A percentile compares a stretch with the other conserved stretches of the same genome.
Evolutionary conservation across 1,140 invertebrate genomes (phyloP).

Genomic region (Brachionus angularis): DNA sequence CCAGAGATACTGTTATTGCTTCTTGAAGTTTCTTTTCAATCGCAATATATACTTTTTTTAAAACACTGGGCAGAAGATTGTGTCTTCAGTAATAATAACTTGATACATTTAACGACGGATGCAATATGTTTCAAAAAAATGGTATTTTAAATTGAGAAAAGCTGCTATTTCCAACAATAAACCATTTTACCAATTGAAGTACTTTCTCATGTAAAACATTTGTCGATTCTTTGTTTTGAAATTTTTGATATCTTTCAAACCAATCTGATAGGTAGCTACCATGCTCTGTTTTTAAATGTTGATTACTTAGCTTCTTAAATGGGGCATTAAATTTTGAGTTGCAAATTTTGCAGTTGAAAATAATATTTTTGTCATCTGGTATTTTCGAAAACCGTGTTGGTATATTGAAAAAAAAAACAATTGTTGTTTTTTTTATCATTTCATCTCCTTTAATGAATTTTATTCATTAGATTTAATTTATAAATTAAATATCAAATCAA

Average conservation of each 20-base stretch:
- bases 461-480: too few relatives aligned
- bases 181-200: not conserved
- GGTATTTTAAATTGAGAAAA: constrained; percentile 3
- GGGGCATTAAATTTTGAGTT: not conserved
- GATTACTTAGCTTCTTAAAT: not conserved
- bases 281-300: constrained; percentile 8
- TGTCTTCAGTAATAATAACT: not conserved
- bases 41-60: too few relatives aligned
- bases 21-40: not conserved
- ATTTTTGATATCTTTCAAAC: not conserved
- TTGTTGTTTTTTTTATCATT: too few relatives aligned
- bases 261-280: not conserved
- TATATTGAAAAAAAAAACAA: too few relatives aligned
- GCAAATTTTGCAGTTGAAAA: constrained; percentile 16
- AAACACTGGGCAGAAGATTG: not conserved
- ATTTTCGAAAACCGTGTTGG: not conserved
- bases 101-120: not conserved
- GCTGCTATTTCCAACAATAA: not conserved
- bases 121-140: not conserved
- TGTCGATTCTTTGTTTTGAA: not conserved
- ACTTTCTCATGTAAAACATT: not conserved
- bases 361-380: constrained; percentile 5
- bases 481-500: too few relatives aligned
- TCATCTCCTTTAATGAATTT: too few relatives aligned
- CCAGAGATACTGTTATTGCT: not conserved